Conservation (phyloP, 2,888 invertebrate species). For the Hydriomena furcata region DNA sequence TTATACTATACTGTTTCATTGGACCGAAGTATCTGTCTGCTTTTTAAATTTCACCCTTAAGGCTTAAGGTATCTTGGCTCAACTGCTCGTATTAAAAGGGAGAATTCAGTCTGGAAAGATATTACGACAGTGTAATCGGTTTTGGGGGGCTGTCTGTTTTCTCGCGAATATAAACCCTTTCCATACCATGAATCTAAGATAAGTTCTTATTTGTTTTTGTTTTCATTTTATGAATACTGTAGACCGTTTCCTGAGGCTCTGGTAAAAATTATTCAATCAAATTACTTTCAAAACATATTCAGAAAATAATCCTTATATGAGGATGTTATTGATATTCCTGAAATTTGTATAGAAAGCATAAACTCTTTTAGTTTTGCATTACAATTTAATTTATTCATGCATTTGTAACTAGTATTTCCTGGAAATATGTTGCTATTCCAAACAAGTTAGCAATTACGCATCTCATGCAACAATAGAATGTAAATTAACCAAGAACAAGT, state of each 20-base stretch:
- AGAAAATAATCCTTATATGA: no score
- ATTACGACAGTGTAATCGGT: background rate
- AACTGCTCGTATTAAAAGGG: slow-evolving; percentile 3
- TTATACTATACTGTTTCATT: slow-evolving; percentile 13
- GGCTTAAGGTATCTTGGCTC: slow-evolving; percentile 10
- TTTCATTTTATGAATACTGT: no score
- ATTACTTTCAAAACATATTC: no score
- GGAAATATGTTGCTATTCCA: slow-evolving; percentile 29
- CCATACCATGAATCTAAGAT: background rate
- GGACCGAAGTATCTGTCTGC: slow-evolving; percentile 19
- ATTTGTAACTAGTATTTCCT: slow-evolving; percentile 23
- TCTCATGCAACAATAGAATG: slow-evolving; percentile 36
- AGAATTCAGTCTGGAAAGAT: background rate
- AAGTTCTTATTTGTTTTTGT: no score
- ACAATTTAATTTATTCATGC: slow-evolving; percentile 6
- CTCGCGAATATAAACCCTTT: background rate
- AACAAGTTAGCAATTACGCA: slow-evolving; percentile 34
- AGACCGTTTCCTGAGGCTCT: no score
- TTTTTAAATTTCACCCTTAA: slow-evolving; percentile 20
- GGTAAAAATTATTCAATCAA: no score
- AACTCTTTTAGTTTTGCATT: no score
- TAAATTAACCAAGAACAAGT: slow-evolving; percentile 32
- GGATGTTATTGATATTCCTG: no score
- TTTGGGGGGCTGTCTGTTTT: background rate
- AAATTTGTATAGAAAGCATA: no score